Percentiles rank a stretch among this genome's conserved stretches.
Evolutionary conservation across 2,888 invertebrate species (phyloP).

Genomic region (Rotaria socialis): DNA sequence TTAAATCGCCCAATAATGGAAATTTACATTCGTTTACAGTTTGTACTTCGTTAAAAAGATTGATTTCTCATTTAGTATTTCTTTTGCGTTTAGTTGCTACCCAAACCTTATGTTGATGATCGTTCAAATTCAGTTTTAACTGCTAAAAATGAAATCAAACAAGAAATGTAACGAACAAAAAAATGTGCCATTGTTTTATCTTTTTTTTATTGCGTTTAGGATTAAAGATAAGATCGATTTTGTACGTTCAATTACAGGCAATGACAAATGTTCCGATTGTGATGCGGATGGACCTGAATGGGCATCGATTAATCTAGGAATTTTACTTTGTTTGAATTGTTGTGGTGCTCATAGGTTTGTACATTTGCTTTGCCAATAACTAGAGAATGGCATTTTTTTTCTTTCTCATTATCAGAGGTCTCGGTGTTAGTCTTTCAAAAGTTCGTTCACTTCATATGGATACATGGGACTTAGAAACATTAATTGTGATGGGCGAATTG

Average conservation of each 20-base stretch:
- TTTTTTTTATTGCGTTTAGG: background rate
- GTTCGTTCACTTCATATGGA: conserved; percentile 81
- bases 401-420: conserved; percentile 69
- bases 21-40: background rate
- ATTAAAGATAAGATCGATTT: conserved; percentile 45
- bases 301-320: conserved; percentile 95
- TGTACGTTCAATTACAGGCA: conserved; percentile 79
- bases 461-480: conserved; percentile 89
- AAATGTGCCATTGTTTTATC: too few species aligned
- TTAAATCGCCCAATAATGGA: conserved; percentile 20
- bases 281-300: conserved; percentile 80
- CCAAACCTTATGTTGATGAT: background rate
- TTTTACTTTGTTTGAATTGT: conserved; percentile 83
- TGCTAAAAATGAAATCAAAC: conserved; percentile 24
- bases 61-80: background rate
- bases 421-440: conserved; percentile 91
- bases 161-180: background rate
- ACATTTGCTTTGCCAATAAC: background rate
- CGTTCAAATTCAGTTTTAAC: background rate
- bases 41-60: background rate
- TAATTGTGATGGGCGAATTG: conserved; percentile 83
- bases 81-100: background rate
- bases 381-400: background rate
- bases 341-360: conserved; percentile 61
- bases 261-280: conserved; percentile 88